Conservation (phyloP, 2,888 invertebrate genomes). For the Zeuzera pyrina region DNA sequence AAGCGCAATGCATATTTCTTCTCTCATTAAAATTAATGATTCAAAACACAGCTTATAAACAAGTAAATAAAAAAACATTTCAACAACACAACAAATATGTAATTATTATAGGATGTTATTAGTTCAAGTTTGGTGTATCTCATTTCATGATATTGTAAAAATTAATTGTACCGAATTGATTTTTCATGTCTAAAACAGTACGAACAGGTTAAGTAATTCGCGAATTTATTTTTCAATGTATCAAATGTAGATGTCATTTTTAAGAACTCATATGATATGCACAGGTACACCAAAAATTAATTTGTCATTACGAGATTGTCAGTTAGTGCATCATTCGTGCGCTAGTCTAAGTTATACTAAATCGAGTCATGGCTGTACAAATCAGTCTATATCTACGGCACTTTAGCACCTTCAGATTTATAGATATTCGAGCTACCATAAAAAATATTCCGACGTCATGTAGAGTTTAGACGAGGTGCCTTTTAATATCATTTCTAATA, state of each 20-base stretch:
- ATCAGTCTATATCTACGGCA: conserved; percentile 62
- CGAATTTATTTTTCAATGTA: too few relatives aligned
- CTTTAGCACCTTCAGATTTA: conserved; percentile 50
- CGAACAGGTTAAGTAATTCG: too few relatives aligned
- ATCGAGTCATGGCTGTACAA: conserved; percentile 61
- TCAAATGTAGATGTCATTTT: too few relatives aligned
- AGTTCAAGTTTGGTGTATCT: conserved; percentile 26
- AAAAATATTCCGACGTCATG: too few relatives aligned
- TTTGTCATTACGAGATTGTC: conserved; percentile 32
- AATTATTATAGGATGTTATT: conserved; percentile 23
- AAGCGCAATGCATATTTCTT: conserved; percentile 38
- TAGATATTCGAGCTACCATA: conserved; percentile 16
- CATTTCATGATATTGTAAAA: background rate
- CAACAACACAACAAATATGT: conserved; percentile 62
- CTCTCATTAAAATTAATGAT: conserved; percentile 39
- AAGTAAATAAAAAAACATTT: conserved; percentile 55
- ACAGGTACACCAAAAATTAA: background rate
- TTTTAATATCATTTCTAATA: too few relatives aligned
- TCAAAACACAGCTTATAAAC: conserved; percentile 52
- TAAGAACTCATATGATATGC: too few relatives aligned
- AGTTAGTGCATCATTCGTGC: conserved; percentile 29
- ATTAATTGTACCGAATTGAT: conserved; percentile 2
- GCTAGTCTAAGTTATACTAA: conserved; percentile 31
- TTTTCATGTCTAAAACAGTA: background rate
- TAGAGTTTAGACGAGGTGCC: too few relatives aligned